Evolutionary conservation across 2,113 vertebrate genomes (phyloP).

Genomic region (Actenoides hombroni): DNA sequence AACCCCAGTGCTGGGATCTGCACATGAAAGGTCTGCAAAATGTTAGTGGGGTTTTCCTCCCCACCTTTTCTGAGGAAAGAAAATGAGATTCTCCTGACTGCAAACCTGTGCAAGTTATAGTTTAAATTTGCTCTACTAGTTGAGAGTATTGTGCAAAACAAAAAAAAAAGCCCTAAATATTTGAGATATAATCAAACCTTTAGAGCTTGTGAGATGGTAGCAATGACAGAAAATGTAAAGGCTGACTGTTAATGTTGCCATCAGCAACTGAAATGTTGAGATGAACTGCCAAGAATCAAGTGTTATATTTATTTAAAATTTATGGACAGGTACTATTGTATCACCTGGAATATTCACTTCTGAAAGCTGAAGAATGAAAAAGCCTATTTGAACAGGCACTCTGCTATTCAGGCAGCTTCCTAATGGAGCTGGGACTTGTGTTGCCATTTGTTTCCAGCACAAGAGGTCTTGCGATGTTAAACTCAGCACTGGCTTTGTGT

Average conservation of each 20-base stretch:
- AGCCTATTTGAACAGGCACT: accelerated
- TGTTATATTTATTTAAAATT: not conserved
- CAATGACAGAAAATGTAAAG: not conserved
- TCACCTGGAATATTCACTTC: not conserved
- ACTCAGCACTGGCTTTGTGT: accelerated
- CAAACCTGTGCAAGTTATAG: not conserved
- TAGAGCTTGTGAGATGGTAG: not conserved
- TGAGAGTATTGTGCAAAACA: not conserved
- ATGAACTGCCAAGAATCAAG: not conserved
- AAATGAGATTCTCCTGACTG: not conserved
- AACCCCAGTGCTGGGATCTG: not conserved
- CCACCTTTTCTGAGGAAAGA: not conserved
- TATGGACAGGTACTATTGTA: not conserved
- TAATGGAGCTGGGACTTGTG: too few relatives aligned
- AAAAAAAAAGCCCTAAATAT: not conserved
- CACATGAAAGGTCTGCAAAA: not conserved
- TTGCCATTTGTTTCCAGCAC: too few relatives aligned
- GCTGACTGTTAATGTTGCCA: not conserved
- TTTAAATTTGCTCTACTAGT: not conserved
- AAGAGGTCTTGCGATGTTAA: too few relatives aligned
- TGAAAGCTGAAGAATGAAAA: not conserved
- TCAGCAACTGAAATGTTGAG: not conserved
- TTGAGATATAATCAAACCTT: not conserved
- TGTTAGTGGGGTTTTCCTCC: not conserved
- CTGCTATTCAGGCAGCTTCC: accelerated